phyloP scores from a whole-genome alignment of 2,113 vertebrate species.

The Neolamprologus brichardi region DNA sequence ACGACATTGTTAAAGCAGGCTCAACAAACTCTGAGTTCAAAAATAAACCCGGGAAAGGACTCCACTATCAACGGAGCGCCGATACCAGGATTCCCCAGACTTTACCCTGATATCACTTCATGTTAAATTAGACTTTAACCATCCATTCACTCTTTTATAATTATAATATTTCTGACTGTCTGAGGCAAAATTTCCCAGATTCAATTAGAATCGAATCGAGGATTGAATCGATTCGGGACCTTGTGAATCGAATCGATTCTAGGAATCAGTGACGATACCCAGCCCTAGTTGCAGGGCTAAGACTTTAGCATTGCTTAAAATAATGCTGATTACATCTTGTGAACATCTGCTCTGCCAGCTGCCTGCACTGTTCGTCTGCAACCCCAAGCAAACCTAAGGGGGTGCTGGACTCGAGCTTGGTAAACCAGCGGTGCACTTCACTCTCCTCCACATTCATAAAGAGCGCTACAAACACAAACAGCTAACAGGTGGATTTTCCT shows the following conservation, averaged over 20 bases:
- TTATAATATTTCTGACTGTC: neutral
- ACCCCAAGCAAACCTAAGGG: neutral
- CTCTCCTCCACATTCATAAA: neutral
- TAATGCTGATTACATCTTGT: neutral
- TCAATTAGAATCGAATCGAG: neutral
- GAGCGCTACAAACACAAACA: neutral
- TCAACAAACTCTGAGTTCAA: neutral
- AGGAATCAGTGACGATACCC: neutral
- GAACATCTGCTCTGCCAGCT: neutral
- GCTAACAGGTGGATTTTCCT: neutral
- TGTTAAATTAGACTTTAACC: neutral
- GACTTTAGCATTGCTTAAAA: neutral
- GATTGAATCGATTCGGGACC: rapidly evolving
- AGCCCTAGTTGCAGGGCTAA: neutral
- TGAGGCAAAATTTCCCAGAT: neutral
- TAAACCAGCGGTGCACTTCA: neutral
- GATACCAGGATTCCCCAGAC: neutral
- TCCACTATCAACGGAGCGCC: neutral
- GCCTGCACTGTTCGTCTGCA: neutral
- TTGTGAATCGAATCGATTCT: neutral
- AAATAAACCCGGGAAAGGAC: neutral
- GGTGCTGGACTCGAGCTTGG: neutral
- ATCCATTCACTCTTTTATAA: rapidly evolving
- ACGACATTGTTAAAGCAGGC: neutral
- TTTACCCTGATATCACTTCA: neutral